Evolutionary conservation across 2,888 invertebrate species (phyloP).

Genomic region (Eupeodes luniger): DNA sequence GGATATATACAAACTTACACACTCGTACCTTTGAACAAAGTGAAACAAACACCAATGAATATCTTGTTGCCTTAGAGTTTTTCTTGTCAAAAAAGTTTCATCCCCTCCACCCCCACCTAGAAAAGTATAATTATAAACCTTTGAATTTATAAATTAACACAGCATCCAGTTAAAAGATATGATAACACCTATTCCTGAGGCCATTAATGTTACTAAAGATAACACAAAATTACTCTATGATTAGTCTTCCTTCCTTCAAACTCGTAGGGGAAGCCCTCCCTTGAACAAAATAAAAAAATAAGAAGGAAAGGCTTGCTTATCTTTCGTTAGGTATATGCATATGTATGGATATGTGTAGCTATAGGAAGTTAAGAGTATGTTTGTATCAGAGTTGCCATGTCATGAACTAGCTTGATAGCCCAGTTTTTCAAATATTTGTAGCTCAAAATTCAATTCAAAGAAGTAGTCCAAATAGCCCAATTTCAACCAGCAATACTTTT

Average conservation of each 20-base stretch:
- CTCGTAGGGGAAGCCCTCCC: too few species aligned
- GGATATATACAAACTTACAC: neutral
- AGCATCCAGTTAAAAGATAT: conserved; percentile 29
- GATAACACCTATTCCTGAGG: conserved; percentile 33
- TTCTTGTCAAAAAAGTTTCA: conserved; percentile 13
- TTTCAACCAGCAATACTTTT: too few species aligned
- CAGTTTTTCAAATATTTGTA: too few species aligned
- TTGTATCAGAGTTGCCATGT: neutral
- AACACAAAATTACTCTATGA: conserved; percentile 36
- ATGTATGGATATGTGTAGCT: neutral
- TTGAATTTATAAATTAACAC: conserved; percentile 43
- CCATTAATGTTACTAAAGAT: conserved; percentile 42
- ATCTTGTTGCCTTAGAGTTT: neutral
- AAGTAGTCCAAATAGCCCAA: too few species aligned
- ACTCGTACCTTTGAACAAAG: neutral
- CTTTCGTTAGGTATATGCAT: neutral
- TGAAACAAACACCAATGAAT: neutral
- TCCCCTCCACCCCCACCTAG: neutral
- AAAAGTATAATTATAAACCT: conserved; percentile 29
- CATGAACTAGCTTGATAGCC: too few species aligned
- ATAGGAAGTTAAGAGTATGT: neutral
- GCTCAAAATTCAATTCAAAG: too few species aligned
- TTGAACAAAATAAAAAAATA: neutral
- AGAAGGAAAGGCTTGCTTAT: conserved; percentile 6
- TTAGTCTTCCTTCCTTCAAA: conserved; percentile 17